These are phyloP conservation scores for Phaetusa simplex DNA, from an alignment of 2,113 vertebrate genomes.

Conservation along the genomic window DNA sequence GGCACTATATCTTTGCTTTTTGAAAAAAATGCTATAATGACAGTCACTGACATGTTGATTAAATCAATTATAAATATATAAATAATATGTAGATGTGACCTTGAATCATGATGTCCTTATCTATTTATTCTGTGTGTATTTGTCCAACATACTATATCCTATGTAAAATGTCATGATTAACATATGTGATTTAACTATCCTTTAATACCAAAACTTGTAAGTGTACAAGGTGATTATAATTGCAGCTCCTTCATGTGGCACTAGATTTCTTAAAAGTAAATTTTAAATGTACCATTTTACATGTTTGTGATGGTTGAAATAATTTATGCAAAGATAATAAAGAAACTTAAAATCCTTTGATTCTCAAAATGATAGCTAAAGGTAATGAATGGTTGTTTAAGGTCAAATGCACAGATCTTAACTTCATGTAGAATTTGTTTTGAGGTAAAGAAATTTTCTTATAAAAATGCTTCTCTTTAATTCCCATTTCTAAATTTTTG, in stretches of 20 bases:
- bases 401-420: neutral
- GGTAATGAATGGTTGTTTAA: neutral
- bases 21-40: neutral
- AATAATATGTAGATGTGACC: neutral
- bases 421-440: neutral
- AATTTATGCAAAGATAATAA: neutral
- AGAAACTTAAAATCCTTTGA: neutral
- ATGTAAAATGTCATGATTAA: neutral
- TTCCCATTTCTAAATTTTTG: neutral
- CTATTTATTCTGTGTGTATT: neutral
- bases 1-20: neutral
- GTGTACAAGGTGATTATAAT: neutral
- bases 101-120: neutral
- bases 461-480: neutral
- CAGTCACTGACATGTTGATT: neutral
- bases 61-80: neutral
- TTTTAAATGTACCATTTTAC: neutral
- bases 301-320: neutral
- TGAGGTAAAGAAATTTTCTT: neutral
- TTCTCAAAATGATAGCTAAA: neutral
- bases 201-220: neutral
- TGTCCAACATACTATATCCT: neutral
- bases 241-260: neutral
- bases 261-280: neutral
- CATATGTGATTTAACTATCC: neutral